Evolutionary conservation across 2,797 vertebrate species (phyloP), one percentile per base, ranked within the genome.

Genomic region (Ctenochaetus hawaiiensis): DNA sequence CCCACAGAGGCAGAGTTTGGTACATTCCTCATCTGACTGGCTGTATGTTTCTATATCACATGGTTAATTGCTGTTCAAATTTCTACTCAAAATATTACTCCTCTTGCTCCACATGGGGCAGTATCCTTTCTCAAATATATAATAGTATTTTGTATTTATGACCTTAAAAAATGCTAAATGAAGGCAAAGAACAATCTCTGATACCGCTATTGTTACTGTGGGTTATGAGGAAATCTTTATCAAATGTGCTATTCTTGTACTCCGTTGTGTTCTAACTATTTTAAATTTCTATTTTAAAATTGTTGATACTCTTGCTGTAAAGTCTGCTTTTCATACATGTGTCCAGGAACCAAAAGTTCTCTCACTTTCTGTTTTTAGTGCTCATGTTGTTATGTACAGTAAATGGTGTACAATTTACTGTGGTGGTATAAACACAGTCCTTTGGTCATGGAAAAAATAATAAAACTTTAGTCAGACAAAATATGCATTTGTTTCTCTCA

Each of bases 271-370:
- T 94, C 90, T 87, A 90, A 91, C 93, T 93, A 92, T 95, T 95
- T 95, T 93, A 79, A 93, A 95, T 89, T 93, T 92, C 86, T 91
- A 93, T 90, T 91, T 87, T 79, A 81, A 90, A 91, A 94, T 69
- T 90, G 90, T 86, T 90, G 90, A 91, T 94, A 91, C 95, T 96
- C 94, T 93, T 90, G 95, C 94, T 95, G 88, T 93, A 91, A 93
- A 93, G 92, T 96, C 94, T 94, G 95, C 94, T 96, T 96, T 92
- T 96, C 94, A 94, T 94, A 90, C 85, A 84, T 94, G 90, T 92
- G 86, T 94, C 89, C 82, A 71, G 78, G 87, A 92, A 87, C 81
- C 83, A 83, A 78, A 89, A 51, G 94, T 93, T 92, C 93, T 92
- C 93, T 96, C 93, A 95, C 92, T 87, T 90, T 95, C 85, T 88